phyloP scores from a whole-genome alignment of 2,113 vertebrate species.

The Caretta caretta region DNA sequence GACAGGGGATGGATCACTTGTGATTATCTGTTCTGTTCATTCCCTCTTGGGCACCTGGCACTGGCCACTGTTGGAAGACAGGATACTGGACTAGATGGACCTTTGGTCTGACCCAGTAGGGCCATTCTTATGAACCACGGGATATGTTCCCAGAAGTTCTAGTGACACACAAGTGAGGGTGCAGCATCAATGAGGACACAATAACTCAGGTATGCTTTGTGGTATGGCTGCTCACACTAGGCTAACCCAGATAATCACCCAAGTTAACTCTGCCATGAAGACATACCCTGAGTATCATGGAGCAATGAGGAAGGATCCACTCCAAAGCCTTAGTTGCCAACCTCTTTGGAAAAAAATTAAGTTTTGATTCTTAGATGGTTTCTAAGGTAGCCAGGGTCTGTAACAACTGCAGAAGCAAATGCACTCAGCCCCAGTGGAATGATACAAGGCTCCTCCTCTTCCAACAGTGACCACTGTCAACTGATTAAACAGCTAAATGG shows the following conservation, averaged over 20 bases:
- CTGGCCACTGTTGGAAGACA: too few species aligned
- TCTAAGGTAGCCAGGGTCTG: not conserved
- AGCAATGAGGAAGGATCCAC: not conserved
- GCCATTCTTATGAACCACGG: too few species aligned
- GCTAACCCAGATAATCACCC: not conserved
- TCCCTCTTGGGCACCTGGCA: too few species aligned
- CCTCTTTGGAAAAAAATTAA: not conserved
- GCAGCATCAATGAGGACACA: not conserved
- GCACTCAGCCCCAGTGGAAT: too few species aligned
- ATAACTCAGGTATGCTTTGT: not conserved
- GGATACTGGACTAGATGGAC: too few species aligned
- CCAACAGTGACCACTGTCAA: too few species aligned
- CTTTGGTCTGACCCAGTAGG: too few species aligned
- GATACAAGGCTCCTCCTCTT: too few species aligned
- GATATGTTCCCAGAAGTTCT: too few species aligned
- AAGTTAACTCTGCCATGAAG: not conserved
- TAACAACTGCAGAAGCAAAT: not conserved
- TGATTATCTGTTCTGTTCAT: too few species aligned
- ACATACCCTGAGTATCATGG: not conserved
- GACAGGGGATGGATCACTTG: too few species aligned
- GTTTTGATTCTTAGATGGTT: not conserved
- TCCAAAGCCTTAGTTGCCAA: not conserved
- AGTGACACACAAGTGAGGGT: not conserved
- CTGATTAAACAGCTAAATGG: not conserved
- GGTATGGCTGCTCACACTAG: not conserved